Evolutionary conservation across 2,113 vertebrate genomes (phyloP), one percentile per base, ranked within the genome.

Genomic region (Alaudala cheleensis): DNA sequence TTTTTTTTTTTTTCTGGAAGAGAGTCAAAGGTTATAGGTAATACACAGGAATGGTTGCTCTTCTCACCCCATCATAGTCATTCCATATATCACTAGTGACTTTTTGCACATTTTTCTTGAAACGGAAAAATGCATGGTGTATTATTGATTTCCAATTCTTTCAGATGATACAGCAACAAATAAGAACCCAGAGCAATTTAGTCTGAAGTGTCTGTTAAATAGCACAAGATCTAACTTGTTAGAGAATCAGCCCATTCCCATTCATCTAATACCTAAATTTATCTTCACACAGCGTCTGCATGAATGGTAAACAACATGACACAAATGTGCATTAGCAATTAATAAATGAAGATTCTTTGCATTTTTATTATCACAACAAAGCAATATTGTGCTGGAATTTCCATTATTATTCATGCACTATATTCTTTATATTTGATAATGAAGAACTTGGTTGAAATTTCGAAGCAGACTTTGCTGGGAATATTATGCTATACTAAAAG

Each of bases 121-220:
- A 80, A 58, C 0, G 9, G 34, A 47, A 88, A 97, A 94, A 90
- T 47, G 12, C 25, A 49, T 19, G 31, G 20, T 69, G 39, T 65
- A 61, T 93, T 90, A 95, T 86, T 93, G 83, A 96, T 94, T 95
- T 85, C 53, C 57, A 96, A 0, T 92, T 94, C 58, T 92, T 94
- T 86, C 47, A 93, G 54, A 88, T 86, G 44, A 78, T 76, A 81
- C n/a, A 86, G 6, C 58, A 44, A 94, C 74, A 97, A 96, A 91
- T 74, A 93, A 86, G 83, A 83, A 81, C 5, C 28, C 11, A 7
- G n/a, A 88, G 26, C 42, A 82, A 85, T 92, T 49, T 50, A 83
- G 4, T 69, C 12, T 85, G 37, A 40, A 28, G 19, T 95, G 61
- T 92, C 58, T 53, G 53, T 87, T 94, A 90, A 94, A 92, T 83